Conservation (phyloP, 2,797 vertebrate species). For the Amniataba percoides region DNA sequence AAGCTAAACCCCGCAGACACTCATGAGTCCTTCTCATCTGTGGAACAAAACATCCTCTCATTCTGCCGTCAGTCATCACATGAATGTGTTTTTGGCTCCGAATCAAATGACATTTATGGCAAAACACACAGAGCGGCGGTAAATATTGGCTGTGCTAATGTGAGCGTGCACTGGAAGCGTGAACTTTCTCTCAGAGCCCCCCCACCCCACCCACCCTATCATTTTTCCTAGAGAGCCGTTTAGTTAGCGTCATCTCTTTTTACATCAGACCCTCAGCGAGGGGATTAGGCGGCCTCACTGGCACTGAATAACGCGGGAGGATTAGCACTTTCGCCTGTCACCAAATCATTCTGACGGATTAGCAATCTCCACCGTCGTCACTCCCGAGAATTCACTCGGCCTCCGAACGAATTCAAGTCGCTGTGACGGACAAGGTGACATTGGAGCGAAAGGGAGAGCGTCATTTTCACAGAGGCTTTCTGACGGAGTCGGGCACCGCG, state of each 20-base stretch:
- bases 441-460: conserved; percentile 47
- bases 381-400: conserved; percentile 56
- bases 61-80: conserved; percentile 16
- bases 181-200: conserved; percentile 22
- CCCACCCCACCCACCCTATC: background rate
- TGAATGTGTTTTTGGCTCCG: background rate
- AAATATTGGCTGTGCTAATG: conserved; percentile 55
- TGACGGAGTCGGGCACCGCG: conserved; percentile 17
- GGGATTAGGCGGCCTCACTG: conserved; percentile 69
- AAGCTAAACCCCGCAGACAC: background rate
- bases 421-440: conserved; percentile 70
- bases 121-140: conserved; percentile 26
- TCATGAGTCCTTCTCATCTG: conserved; percentile 7
- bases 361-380: conserved; percentile 66
- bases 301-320: conserved; percentile 73
- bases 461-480: conserved; percentile 21
- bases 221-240: conserved; percentile 64
- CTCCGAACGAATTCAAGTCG: conserved; percentile 41
- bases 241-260: conserved; percentile 60
- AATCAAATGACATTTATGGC: conserved; percentile 22
- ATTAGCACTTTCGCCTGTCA: conserved; percentile 79
- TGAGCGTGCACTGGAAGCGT: conserved; percentile 18
- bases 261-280: conserved; percentile 55
- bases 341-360: conserved; percentile 80
- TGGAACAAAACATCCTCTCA: conserved; percentile 9